Evolutionary conservation across 2,888 invertebrate species (phyloP).

Genomic region (Eristalinus aeneus): DNA sequence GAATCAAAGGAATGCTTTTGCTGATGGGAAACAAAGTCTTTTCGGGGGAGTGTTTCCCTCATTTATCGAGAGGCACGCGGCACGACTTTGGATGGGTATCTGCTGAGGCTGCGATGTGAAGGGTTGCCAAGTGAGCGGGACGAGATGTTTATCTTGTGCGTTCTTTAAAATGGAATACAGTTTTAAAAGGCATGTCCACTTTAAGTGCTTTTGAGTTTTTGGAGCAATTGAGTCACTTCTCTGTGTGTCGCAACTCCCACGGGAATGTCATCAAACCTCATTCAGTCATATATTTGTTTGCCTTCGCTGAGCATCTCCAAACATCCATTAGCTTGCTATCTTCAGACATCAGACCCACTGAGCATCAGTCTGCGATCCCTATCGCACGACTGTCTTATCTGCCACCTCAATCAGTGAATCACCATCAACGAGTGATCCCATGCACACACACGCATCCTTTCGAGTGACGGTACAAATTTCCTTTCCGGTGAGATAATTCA

Average conservation of each 20-base stretch:
- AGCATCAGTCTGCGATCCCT: background rate
- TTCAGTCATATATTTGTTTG: no score
- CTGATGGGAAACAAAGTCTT: background rate
- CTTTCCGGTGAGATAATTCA: background rate
- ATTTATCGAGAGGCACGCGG: background rate
- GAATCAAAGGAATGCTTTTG: background rate
- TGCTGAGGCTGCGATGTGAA: background rate
- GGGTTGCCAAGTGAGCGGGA: background rate
- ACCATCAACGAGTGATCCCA: background rate
- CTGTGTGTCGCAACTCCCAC: no score
- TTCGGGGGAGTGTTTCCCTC: slow-evolving; percentile 14
- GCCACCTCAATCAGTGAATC: background rate
- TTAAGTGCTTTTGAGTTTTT: no score
- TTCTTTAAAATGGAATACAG: no score
- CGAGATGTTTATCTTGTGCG: no score
- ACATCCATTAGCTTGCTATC: background rate
- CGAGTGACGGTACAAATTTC: background rate
- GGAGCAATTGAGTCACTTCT: no score
- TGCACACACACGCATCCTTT: background rate
- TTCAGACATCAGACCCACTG: background rate
- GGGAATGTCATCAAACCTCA: background rate
- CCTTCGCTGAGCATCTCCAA: background rate
- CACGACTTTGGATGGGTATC: background rate
- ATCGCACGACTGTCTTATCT: background rate
- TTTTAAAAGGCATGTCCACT: no score